A percentile compares a stretch with the other conserved stretches of the same genome.
Conservation (phyloP, 2,888 invertebrate genomes). For the Lasioglossum leucozonium region DNA sequence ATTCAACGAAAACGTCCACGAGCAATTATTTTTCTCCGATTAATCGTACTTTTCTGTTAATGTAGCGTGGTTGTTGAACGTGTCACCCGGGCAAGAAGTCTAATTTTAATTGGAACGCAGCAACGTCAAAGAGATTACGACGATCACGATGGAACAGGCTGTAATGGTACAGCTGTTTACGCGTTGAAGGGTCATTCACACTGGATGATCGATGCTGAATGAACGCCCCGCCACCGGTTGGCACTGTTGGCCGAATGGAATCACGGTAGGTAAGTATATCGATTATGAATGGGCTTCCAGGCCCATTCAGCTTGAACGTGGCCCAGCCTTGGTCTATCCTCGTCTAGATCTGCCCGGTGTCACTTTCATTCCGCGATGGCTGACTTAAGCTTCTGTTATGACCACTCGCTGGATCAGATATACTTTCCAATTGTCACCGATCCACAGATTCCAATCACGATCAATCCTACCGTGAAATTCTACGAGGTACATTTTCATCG, state of each 20-base stretch:
- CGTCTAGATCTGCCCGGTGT: conserved; percentile 57
- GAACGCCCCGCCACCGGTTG: conserved; percentile 43
- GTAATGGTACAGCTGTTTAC: conserved; percentile 33
- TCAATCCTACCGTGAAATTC: background rate
- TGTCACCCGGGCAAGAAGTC: background rate
- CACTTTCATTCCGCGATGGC: conserved; percentile 71
- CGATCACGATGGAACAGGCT: background rate
- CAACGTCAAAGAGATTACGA: background rate
- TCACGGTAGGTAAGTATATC: conserved; percentile 68
- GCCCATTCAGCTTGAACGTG: conserved; percentile 79
- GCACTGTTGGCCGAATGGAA: conserved; percentile 60
- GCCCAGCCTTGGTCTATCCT: conserved; percentile 75
- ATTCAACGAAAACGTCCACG: background rate
- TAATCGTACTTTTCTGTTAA: background rate
- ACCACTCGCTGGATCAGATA: conserved; percentile 16
- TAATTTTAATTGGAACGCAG: background rate
- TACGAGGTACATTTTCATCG: background rate
- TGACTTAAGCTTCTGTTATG: conserved; percentile 63
- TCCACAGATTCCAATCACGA: no score
- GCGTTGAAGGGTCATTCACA: conserved; percentile 46
- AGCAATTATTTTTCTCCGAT: background rate
- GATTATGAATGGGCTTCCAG: conserved; percentile 78
- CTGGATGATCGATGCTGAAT: conserved; percentile 49
- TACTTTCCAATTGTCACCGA: no score
- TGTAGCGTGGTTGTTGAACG: background rate